These are phyloP conservation scores for Clarias platycephalus DNA, from an alignment of 2,797 vertebrate species.

Conservation along the genomic window DNA sequence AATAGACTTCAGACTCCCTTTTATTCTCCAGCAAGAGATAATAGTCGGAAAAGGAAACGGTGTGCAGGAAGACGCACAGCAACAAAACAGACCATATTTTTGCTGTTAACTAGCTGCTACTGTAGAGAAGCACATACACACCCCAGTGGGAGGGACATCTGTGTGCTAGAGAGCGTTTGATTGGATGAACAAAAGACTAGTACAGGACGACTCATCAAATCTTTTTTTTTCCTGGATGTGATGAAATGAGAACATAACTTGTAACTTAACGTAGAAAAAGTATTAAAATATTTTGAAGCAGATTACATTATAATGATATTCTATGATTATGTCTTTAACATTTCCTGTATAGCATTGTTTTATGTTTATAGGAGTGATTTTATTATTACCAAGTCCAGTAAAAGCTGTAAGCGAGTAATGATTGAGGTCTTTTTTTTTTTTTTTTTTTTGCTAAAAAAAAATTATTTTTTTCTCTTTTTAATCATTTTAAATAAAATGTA, in stretches of 20 bases:
- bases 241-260: background rate
- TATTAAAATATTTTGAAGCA: too few species aligned
- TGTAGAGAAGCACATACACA: background rate
- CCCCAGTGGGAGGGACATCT: background rate
- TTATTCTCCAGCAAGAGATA: background rate
- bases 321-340: too few species aligned
- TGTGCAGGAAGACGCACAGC: background rate
- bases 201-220: background rate
- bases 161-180: background rate
- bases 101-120: background rate
- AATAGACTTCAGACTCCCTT: background rate
- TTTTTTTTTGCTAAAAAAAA: conserved; percentile 26
- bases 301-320: too few species aligned
- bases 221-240: background rate
- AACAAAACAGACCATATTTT: background rate
- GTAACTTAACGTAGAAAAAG: background rate
- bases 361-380: background rate
- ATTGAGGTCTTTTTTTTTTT: conserved; percentile 11
- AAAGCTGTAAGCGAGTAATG: conserved; percentile 29
- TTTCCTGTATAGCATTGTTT: background rate
- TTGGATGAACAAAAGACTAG: background rate
- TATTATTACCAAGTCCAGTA: conserved; percentile 20
- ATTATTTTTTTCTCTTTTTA: conserved; percentile 1
- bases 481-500: conserved; percentile 2
- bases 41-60: background rate